phyloP scores from a whole-genome alignment of 1,140 invertebrate species.

The Hylaeus volcanicus region DNA sequence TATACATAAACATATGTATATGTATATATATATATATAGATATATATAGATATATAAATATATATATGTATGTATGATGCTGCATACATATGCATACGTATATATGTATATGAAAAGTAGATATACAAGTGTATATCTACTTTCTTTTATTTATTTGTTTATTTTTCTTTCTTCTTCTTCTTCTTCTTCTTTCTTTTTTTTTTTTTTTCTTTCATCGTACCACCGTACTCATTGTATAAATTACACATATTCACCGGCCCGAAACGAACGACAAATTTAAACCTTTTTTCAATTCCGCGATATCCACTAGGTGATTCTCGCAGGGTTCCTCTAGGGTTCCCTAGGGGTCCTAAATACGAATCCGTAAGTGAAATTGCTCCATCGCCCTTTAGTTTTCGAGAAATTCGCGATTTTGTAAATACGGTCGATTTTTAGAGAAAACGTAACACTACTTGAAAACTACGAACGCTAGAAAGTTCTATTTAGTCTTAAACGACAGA shows the following conservation, averaged over 20 bases:
- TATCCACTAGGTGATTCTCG: too few species aligned
- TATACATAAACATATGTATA: slow-evolving; percentile 68
- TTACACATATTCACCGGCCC: slow-evolving; percentile 79
- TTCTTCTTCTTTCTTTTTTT: slow-evolving; percentile 20
- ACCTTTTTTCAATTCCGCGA: too few species aligned
- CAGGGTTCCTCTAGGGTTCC: too few species aligned
- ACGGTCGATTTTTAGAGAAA: too few species aligned
- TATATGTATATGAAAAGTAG: slow-evolving; percentile 58
- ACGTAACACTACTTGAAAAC: too few species aligned
- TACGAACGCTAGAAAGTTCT: too few species aligned
- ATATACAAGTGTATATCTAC: slow-evolving; percentile 62
- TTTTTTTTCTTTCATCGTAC: slow-evolving; percentile 69
- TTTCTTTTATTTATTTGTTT: slow-evolving; percentile 1
- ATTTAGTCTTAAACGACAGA: too few species aligned
- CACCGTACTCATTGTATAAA: slow-evolving; percentile 81
- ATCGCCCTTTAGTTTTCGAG: too few species aligned
- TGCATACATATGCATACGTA: slow-evolving; percentile 50
- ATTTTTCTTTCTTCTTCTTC: background rate
- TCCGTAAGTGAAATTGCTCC: too few species aligned
- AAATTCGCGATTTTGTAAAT: too few species aligned
- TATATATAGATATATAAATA: slow-evolving; percentile 56
- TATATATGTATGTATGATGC: slow-evolving; percentile 57
- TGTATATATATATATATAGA: slow-evolving; percentile 58
- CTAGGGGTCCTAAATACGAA: too few species aligned
- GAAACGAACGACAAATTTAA: slow-evolving; percentile 42